Conservation (phyloP, 2,888 invertebrate species). For the Endotricha flammealis region DNA sequence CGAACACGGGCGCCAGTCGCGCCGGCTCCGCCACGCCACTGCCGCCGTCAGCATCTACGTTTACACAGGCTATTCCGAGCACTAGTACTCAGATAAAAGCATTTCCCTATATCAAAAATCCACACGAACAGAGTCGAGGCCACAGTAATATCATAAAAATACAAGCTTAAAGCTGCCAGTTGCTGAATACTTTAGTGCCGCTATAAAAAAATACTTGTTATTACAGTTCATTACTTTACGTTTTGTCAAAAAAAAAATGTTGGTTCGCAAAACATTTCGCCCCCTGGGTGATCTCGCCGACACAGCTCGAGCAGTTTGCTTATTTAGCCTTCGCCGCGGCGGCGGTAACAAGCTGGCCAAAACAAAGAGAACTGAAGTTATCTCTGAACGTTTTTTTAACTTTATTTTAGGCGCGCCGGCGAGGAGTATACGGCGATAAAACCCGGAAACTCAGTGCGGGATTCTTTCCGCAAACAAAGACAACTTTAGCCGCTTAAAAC, state of each 20-base stretch:
- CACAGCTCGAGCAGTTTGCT: neutral
- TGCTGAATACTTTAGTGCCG: too few species aligned
- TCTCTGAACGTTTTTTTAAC: constrained; percentile 6
- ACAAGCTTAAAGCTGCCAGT: too few species aligned
- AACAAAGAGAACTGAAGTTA: constrained; percentile 7
- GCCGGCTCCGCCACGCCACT: constrained; percentile 16
- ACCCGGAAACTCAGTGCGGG: constrained; percentile 17
- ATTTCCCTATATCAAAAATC: too few species aligned
- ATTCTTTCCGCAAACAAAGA: constrained; percentile 30
- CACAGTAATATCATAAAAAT: too few species aligned
- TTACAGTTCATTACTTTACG: neutral
- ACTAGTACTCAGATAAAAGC: too few species aligned
- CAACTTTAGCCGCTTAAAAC: constrained; percentile 50
- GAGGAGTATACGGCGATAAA: constrained; percentile 20
- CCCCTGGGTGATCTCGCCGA: neutral
- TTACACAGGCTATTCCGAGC: too few species aligned
- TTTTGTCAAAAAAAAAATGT: constrained; percentile 1
- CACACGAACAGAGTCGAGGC: too few species aligned
- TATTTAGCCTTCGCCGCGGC: constrained; percentile 1
- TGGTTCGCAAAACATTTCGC: neutral
- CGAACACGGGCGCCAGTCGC: constrained; percentile 41
- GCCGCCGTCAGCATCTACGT: neutral
- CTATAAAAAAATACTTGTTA: too few species aligned
- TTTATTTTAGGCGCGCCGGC: constrained; percentile 13
- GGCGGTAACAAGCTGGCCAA: constrained; percentile 3